A percentile compares a stretch with the other conserved stretches of the same genome.
These are phyloP conservation scores for Cerastis leucographa DNA, from an alignment of 2,888 invertebrate genomes.

Conservation along the genomic window DNA sequence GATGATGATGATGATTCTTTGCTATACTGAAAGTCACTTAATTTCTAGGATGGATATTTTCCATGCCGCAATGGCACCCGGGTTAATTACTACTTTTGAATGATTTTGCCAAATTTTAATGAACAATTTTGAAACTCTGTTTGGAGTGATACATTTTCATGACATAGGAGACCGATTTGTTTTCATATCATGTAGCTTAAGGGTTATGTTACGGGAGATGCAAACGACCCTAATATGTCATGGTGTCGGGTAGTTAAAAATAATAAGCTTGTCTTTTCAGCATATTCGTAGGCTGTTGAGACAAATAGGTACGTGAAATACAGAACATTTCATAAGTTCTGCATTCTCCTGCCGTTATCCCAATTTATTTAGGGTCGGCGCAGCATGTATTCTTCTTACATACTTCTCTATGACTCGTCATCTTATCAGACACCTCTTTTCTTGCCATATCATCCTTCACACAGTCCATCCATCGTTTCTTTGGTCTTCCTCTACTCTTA, in stretches of 20 bases:
- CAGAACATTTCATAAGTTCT: neutral
- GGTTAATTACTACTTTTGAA: neutral
- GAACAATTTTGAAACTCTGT: neutral
- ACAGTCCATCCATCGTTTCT: neutral
- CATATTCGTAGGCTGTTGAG: neutral
- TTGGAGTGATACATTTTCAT: constrained; percentile 2
- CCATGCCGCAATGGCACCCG: neutral
- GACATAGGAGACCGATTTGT: constrained; percentile 24
- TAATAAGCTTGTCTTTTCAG: constrained; percentile 19
- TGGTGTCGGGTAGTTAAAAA: constrained; percentile 28
- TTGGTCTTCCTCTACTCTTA: neutral
- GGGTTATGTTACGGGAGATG: constrained; percentile 16
- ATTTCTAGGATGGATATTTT: neutral
- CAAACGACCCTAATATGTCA: constrained; percentile 41
- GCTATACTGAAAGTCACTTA: neutral
- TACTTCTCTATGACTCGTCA: neutral
- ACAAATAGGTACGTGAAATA: neutral
- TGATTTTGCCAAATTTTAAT: neutral
- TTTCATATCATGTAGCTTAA: constrained; percentile 36
- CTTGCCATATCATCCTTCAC: neutral
- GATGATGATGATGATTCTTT: too few relatives aligned
- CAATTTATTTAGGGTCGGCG: neutral
- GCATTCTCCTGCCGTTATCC: neutral
- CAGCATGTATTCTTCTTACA: neutral
- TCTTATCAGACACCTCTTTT: neutral